Evolutionary conservation across 2,888 invertebrate species (phyloP), one percentile per base, ranked within the genome.

Genomic region (Torymus tubicola): DNA sequence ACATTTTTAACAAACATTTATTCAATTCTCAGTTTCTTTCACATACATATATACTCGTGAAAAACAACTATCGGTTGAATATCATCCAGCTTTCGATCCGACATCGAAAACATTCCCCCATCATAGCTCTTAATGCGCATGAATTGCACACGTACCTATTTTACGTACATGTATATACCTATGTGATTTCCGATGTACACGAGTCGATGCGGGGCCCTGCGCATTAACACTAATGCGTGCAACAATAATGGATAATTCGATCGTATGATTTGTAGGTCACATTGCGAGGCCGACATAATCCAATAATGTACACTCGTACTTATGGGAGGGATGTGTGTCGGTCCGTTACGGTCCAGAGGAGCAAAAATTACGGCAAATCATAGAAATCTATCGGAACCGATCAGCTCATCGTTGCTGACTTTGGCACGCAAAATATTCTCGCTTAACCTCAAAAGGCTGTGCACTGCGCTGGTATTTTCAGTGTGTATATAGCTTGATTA

Each of bases 241-340:
- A 53, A 76, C 67, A 69, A 61, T 76, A 69, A 61, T 53, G 69
- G 76, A 78, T 78, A 78, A 72, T 67, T 72, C 61, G 18, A 78
- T 72, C 67, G 60, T n/a, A 68, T 31, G 63, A 63, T 79, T 68
- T 79, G 61, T 68, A 74, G 73, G 73, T 63, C 63, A 55, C 50
- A 3, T 5, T 50, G 14, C 42, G 42, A 42, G 42, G 42, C 42
- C 42, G 42, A 8, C 42, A 1, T 42, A 42, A 61, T 52, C 42
- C 53, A 55, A 67, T 73, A 65, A 31, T 65, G 58, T 14, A 58
- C 11, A 12, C 52, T 13, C 16, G 52, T 73, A 64, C 53, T 64
- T 18, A 64, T 64, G 31, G 61, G 73, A 73, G 53, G 61, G 55
- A 64, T 73, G 50, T 13, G 18, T 31, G 58, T 75, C 21, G 67